Base-by-base conservation (phyloP, 1,140 invertebrate genomes). In the Heliconius himera region DNA sequence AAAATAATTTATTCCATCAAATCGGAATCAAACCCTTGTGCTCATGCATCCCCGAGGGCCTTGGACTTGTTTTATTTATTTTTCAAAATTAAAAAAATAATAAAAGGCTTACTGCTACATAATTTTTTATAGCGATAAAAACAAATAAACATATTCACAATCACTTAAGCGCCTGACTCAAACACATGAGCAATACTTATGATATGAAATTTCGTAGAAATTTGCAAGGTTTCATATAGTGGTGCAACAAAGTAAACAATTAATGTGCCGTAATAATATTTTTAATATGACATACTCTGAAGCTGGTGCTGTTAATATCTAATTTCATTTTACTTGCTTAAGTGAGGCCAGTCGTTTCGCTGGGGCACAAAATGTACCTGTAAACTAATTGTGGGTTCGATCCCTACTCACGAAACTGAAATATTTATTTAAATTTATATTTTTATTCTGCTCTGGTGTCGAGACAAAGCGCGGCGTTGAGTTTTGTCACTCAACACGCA, bases 111-210 rank as follows among this genome's bases (percentile, higher is more conserved):
- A 18, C 5, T 51, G 18, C 49, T 18, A 51, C 16, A 51, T 51
- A 2, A n/a, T 9, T 22, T n/a, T 56, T 56, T 56, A 2, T 22
- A 66, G 13, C 13, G 26, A 66, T 60, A 66, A 20, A 60, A 60
- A 22, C 26, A 13, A 66, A 66, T 66, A 9, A 13, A 66, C 5
- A 26, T 66, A n/a, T 13, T 73, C 38, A 73, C 9, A 73, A 73
- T 49, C 36, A 49, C 26, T 16, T n/a, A 49, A 73, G 41, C 38
- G 38, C 49, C 49, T 73, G 72, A 46, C 72, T 73, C 72, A 73
- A 73, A 73, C 26, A 73, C 41, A 73, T 66, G 60, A 66, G 60
- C 60, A 66, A 66, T 29, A 66, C 60, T 29, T 66, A 29, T 16
- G 60, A 66, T 29, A 66, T 29, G 22, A 66, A 29, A 66, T 16